A percentile compares a stretch with the other conserved stretches of the same genome.
Conservation (phyloP, 2,888 invertebrate genomes). For the Cabera pusaria region DNA sequence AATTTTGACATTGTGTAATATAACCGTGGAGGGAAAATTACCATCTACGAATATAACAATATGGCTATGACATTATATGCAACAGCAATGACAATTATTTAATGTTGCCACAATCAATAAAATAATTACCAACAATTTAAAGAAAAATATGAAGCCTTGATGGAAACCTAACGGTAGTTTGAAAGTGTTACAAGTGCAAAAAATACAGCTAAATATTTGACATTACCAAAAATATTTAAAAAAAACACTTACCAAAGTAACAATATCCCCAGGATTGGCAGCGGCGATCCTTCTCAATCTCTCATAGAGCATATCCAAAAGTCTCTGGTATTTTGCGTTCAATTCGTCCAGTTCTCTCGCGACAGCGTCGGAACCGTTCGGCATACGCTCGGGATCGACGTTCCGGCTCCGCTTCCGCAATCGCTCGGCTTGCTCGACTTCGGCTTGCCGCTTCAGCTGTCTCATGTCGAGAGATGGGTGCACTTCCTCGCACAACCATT, state of each 20-base stretch:
- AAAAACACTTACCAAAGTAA: constrained; percentile 87
- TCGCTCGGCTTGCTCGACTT: constrained; percentile 63
- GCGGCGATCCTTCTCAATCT: constrained; percentile 87
- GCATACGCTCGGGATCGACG: constrained; percentile 52
- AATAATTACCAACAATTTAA: too few species aligned
- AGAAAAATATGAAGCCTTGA: too few species aligned
- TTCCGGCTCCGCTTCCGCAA: constrained; percentile 55
- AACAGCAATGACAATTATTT: constrained; percentile 14
- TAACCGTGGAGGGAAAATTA: background rate
- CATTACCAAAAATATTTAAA: constrained; percentile 19
- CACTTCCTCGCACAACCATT: constrained; percentile 91
- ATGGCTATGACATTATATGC: too few species aligned
- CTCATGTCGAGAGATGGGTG: constrained; percentile 90
- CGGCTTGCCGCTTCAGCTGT: constrained; percentile 68
- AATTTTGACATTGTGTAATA: constrained; percentile 14
- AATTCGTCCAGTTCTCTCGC: constrained; percentile 91
- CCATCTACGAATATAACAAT: too few species aligned
- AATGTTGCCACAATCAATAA: background rate
- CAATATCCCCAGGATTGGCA: constrained; percentile 88
- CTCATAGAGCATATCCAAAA: constrained; percentile 87
- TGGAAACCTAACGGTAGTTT: too few species aligned
- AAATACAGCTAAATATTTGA: constrained; percentile 7
- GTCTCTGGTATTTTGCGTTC: constrained; percentile 90
- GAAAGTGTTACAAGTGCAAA: background rate
- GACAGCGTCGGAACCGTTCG: constrained; percentile 88